Base-by-base conservation (phyloP, 2,797 vertebrate genomes). In the Strix occidentalis region DNA sequence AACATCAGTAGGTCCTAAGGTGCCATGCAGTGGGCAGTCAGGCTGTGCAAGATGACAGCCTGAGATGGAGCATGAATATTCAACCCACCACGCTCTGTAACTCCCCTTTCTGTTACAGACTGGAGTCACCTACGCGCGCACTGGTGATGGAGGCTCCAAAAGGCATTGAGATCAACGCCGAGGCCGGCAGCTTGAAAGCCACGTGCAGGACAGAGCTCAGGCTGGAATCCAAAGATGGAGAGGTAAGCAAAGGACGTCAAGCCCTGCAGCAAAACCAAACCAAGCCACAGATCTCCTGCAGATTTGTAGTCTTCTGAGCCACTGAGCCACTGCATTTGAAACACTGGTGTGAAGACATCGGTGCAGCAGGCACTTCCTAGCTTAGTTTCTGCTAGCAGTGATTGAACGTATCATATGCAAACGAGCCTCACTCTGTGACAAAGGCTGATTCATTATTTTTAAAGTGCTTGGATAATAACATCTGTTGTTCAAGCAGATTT, bases 201-300 rank as follows among this genome's bases (percentile, higher is more conserved):
- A 99, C 98, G 6, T 99, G 99, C 98, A 98, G 99, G 97, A 99
- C 98, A 48, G 99, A 99, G 98, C 98, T 99, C 96, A 98, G 98
- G 56, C 98, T 99, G 98, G 99, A 99, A 98, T 99, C 99, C 97
- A 99, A 99, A 98, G 99, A 99, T 2, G 99, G 99, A 98, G 99
- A 99, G 99, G 99, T 99, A 96, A 96, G 98, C 1, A 1, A 21
- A 46, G 37, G 39, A 10, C 2, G 0, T 13, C 50, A 6, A 45
- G 33, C 29, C 41, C 35, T 54, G 75, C 76, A 78, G 65, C 45
- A 25, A 39, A 60, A 56, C 5, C 18, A 11, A 51, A 37, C 16
- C 18, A 7, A 54, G 37, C 39, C 41, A 4, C 29, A 15, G n/a
- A 6, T 43, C 17, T 57, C 37, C 68, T 48, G 41, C 5, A 13